Base-by-base conservation (phyloP, 2,888 invertebrate species). In the Patella caerulea region DNA sequence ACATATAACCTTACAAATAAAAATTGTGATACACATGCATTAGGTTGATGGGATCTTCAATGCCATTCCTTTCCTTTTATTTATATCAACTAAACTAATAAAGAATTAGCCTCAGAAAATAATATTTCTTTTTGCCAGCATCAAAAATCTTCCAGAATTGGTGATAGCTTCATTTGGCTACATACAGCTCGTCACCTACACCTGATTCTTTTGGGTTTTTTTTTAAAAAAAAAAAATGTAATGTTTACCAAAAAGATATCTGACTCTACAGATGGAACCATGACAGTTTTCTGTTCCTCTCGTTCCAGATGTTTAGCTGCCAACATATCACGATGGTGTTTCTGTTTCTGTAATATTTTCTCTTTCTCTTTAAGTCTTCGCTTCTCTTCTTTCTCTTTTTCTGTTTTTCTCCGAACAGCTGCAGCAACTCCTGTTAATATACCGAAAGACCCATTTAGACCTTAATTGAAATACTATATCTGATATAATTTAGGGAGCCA, bases 261-360 rank as follows among this genome's bases (percentile, higher is more conserved):
- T 11, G 65, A 24, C 65, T 65, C 65, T 24, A 24, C 19, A 11
- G 24, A 65, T 65, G 19, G 19, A 65, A 24, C 12, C 55, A 15
- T 56, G 24, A 24, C 56, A 45, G 12, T 34, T 15, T 55, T 82
- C n/a, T 77, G 77, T 73, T 78, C 79, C 55, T 84, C 82, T 53
- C 85, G 80, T 72, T 82, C 73, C 73, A 81, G 71, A 81, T 87
- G 87, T 76, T 83, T 82, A 11, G 86, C 84, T 29, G 86, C 87
- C 86, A 87, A 84, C 71, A 85, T 81, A 78, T 86, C 83, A 45
- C 87, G 79, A 55, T 79, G 78, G 59, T 82, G 74, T 73, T 81
- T 82, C 69, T 76, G 74, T 24, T 71, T 77, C 71, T 83, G 55
- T 17, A 71, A 78, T 52, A 79, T 71, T 65, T n/a, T 71, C 65